These are phyloP conservation scores for Mirounga angustirostris DNA, from an alignment of 2,113 vertebrate species.

Conservation along the genomic window DNA sequence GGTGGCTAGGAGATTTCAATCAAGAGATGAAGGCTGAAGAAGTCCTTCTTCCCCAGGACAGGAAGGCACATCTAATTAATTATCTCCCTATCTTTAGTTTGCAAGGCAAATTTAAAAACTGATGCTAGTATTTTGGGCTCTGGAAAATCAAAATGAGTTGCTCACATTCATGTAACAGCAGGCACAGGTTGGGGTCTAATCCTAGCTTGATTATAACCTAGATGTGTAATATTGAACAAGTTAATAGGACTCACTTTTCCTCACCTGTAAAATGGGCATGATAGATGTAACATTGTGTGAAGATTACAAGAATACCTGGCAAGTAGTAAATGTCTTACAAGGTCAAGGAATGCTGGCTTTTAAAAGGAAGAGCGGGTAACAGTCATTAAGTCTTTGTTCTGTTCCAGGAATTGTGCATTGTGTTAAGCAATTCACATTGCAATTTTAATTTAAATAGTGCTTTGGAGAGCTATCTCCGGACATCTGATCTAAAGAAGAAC, in stretches of 20 bases:
- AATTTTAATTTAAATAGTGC: background rate
- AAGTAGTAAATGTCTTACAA: background rate
- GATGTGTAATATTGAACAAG: background rate
- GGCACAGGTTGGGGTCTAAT: background rate
- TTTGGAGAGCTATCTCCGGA: background rate
- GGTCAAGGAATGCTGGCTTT: background rate
- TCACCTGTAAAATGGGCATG: background rate
- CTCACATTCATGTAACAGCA: background rate
- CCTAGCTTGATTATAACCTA: no score
- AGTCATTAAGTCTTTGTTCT: background rate
- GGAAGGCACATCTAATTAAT: background rate
- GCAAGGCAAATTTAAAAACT: background rate
- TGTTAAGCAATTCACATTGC: background rate
- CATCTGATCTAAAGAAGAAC: background rate
- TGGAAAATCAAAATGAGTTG: background rate
- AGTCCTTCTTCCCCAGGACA: background rate
- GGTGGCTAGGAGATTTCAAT: background rate
- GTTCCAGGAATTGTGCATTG: accelerated
- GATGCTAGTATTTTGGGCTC: background rate
- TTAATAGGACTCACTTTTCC: background rate
- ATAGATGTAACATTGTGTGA: background rate
- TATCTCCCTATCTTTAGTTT: background rate
- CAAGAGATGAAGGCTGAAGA: background rate
- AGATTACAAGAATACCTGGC: background rate
- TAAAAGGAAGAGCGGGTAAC: background rate